These are phyloP conservation scores for Sebastes taczanowskii DNA, from an alignment of 2,797 vertebrate genomes.

Conservation along the genomic window DNA sequence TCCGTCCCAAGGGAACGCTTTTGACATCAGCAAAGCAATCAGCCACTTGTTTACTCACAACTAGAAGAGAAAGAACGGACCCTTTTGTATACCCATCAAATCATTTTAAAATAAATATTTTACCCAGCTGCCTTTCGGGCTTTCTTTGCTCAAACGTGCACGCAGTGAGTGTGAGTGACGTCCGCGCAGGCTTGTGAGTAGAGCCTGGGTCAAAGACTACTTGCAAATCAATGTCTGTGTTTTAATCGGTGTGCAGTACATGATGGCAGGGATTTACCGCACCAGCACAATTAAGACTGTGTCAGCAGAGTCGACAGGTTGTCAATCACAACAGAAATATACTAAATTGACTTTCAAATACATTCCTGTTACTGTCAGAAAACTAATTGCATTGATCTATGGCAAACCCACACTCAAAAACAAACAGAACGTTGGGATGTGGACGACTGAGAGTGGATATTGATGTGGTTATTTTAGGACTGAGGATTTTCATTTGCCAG, in stretches of 20 bases:
- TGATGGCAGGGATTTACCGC: slow-evolving; percentile 46
- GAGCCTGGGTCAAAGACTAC: slow-evolving; percentile 43
- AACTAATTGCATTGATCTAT: slow-evolving; percentile 33
- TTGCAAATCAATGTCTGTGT: slow-evolving; percentile 56
- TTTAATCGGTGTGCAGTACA: slow-evolving; percentile 53
- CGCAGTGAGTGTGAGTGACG: slow-evolving; percentile 16
- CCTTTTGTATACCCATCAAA: slow-evolving; percentile 19
- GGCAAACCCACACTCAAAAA: not conserved
- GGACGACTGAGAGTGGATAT: not conserved
- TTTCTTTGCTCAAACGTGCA: not conserved
- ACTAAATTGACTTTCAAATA: slow-evolving; percentile 37
- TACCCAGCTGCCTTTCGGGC: not conserved
- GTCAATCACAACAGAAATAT: slow-evolving; percentile 51
- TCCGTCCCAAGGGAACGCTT: slow-evolving; percentile 31
- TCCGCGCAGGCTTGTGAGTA: slow-evolving; percentile 9
- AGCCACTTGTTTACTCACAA: slow-evolving; percentile 64
- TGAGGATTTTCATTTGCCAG: not conserved
- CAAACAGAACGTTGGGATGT: not conserved
- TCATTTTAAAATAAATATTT: slow-evolving; percentile 19
- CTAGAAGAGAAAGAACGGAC: slow-evolving; percentile 6
- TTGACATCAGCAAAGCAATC: slow-evolving; percentile 62
- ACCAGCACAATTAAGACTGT: slow-evolving; percentile 51
- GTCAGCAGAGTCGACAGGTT: slow-evolving; percentile 41
- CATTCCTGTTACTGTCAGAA: slow-evolving; percentile 35
- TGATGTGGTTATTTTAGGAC: not conserved